Evolutionary conservation across 2,888 invertebrate genomes (phyloP).

Genomic region (Gonocerus acuteangulatus): DNA sequence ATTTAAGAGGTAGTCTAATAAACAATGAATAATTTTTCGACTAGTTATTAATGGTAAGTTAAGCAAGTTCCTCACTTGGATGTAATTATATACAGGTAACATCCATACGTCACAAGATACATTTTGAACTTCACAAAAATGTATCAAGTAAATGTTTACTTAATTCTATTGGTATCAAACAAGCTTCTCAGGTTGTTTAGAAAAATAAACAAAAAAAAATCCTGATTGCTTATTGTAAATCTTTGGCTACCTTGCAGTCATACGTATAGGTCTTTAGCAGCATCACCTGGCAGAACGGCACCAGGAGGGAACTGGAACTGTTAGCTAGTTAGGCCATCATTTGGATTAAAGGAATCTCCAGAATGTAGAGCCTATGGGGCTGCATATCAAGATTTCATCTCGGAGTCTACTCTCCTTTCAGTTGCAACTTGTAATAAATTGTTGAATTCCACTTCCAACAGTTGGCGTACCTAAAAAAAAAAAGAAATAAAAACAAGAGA

Average conservation of each 20-base stretch:
- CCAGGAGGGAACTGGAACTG: not conserved
- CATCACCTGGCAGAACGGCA: not conserved
- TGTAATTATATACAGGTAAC: slow-evolving; percentile 24
- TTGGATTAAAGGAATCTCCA: slow-evolving; percentile 8
- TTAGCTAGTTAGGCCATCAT: slow-evolving; percentile 24
- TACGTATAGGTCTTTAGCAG: slow-evolving; percentile 14
- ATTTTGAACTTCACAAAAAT: not conserved
- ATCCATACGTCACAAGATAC: slow-evolving; percentile 4
- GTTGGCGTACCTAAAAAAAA: slow-evolving; percentile 68
- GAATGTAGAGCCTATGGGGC: slow-evolving; percentile 13
- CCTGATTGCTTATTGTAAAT: slow-evolving; percentile 12
- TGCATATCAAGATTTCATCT: slow-evolving; percentile 48
- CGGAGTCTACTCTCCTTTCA: slow-evolving; percentile 59
- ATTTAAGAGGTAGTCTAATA: slow-evolving; percentile 23
- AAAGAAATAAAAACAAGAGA: no score
- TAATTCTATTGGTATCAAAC: slow-evolving; percentile 17
- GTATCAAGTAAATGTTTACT: slow-evolving; percentile 2
- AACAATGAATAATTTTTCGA: slow-evolving; percentile 16
- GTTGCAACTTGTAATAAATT: slow-evolving; percentile 77
- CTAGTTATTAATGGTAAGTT: slow-evolving; percentile 23
- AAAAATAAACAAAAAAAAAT: not conserved
- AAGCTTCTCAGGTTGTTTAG: not conserved
- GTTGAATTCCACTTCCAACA: slow-evolving; percentile 84
- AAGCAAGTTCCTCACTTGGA: slow-evolving; percentile 16
- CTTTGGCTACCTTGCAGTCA: slow-evolving; percentile 27